Percentiles rank a stretch among this genome's conserved stretches.
phyloP scores from a whole-genome alignment of 1,140 invertebrate genomes.

The Panulirus ornatus region DNA sequence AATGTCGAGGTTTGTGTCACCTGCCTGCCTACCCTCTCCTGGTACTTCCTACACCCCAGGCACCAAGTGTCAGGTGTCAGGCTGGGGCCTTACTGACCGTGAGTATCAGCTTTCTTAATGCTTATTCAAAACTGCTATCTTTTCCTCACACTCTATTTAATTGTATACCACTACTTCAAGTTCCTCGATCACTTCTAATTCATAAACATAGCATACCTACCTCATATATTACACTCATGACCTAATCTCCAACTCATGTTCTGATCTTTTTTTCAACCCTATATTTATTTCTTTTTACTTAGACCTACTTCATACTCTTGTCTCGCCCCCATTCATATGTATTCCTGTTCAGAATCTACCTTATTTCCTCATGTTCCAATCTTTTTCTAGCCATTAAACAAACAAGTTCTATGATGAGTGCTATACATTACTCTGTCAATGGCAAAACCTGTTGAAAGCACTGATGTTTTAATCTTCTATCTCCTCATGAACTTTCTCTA shows the following conservation, averaged over 20 bases:
- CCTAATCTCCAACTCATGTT: background rate
- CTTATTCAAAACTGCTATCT: background rate
- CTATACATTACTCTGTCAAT: too few relatives aligned
- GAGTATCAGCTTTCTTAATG: conserved; percentile 16
- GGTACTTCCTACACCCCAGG: conserved; percentile 75
- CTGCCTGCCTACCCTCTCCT: conserved; percentile 65
- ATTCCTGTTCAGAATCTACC: too few relatives aligned
- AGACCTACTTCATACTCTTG: too few relatives aligned
- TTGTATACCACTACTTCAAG: background rate
- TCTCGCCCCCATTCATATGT: too few relatives aligned
- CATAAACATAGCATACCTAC: background rate
- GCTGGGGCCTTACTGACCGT: conserved; percentile 82
- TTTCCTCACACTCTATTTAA: background rate
- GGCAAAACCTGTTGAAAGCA: too few relatives aligned
- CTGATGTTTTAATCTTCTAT: too few relatives aligned
- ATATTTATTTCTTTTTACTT: background rate
- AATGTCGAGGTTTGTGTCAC: conserved; percentile 61
- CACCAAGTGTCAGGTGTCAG: conserved; percentile 85
- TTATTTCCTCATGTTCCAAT: too few relatives aligned
- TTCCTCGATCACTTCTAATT: background rate
- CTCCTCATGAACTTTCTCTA: too few relatives aligned
- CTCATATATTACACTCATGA: background rate
- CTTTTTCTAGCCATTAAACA: too few relatives aligned
- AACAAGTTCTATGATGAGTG: too few relatives aligned
- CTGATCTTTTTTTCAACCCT: background rate